Conservation (phyloP, 2,113 vertebrate genomes). For the Entelurus aequoreus region DNA sequence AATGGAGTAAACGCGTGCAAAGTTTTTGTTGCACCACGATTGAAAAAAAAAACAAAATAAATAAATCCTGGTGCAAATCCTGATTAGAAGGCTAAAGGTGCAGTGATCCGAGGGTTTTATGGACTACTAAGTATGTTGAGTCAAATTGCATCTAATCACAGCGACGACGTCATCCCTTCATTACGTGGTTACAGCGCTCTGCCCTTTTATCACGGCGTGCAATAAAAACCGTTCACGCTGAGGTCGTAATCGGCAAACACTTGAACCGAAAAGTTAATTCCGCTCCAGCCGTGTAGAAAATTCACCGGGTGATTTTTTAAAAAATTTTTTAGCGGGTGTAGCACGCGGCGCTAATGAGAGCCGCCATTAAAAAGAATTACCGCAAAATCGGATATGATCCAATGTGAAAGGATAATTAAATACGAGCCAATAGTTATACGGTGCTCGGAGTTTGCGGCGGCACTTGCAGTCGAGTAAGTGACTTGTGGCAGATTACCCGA, state of each 20-base stretch:
- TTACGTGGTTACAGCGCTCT: background rate
- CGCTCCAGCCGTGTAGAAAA: too few relatives aligned
- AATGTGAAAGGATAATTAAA: background rate
- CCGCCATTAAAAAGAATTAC: background rate
- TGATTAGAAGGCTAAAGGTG: background rate
- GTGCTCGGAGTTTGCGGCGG: too few relatives aligned
- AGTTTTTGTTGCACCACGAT: too few relatives aligned
- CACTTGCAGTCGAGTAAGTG: too few relatives aligned
- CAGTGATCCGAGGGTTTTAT: conserved; percentile 5
- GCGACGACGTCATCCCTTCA: background rate
- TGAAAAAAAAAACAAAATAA: background rate
- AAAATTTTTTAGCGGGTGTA: background rate
- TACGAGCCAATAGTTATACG: too few relatives aligned
- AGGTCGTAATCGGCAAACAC: conserved; percentile 5
- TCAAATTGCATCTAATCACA: conserved; percentile 1
- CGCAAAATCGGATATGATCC: background rate
- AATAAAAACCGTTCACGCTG: background rate
- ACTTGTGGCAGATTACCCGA: too few relatives aligned
- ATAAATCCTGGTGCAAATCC: background rate
- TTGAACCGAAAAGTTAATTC: background rate
- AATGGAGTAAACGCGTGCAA: background rate
- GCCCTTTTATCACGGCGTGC: background rate
- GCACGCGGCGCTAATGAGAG: background rate
- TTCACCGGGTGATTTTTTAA: background rate
- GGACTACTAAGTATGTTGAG: conserved; percentile 2